Conservation (phyloP, 92 coral and sea anemone species). For the Parazoanthus swiftii region DNA sequence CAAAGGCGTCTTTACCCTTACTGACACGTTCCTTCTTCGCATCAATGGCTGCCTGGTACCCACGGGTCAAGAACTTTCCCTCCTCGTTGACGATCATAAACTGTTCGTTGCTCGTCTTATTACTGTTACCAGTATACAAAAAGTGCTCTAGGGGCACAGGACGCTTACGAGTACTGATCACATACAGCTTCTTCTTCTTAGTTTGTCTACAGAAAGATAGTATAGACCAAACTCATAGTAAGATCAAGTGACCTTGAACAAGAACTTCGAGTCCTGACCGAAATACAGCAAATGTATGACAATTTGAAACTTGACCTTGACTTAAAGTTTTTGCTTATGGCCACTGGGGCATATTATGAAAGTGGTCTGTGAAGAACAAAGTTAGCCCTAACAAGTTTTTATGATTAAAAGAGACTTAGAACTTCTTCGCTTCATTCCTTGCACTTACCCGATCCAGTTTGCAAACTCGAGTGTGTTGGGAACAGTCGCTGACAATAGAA, state of each 20-base stretch:
- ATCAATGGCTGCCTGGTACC: conserved; percentile 84
- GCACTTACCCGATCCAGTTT: conserved; percentile 97
- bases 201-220: conserved; percentile 68
- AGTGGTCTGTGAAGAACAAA: too few relatives aligned
- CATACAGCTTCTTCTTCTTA: conserved; percentile 85
- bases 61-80: conserved; percentile 81
- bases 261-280: too few relatives aligned
- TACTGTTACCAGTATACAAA: conserved; percentile 96
- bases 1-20: conserved; percentile 83
- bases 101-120: conserved; percentile 89
- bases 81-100: conserved; percentile 79
- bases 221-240: background rate
- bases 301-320: too few relatives aligned
- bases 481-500: conserved; percentile 93
- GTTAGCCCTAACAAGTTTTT: too few relatives aligned
- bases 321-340: too few relatives aligned
- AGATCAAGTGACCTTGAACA: too few relatives aligned
- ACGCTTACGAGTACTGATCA: conserved; percentile 95
- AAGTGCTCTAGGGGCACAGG: conserved; percentile 94
- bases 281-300: too few relatives aligned
- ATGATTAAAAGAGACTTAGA: too few relatives aligned
- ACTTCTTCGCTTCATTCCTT: background rate
- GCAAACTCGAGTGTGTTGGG: conserved; percentile 98
- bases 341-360: too few relatives aligned
- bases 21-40: conserved; percentile 83